Conservation (phyloP, 2,797 vertebrate species). For the Halcyon leucocephala region DNA sequence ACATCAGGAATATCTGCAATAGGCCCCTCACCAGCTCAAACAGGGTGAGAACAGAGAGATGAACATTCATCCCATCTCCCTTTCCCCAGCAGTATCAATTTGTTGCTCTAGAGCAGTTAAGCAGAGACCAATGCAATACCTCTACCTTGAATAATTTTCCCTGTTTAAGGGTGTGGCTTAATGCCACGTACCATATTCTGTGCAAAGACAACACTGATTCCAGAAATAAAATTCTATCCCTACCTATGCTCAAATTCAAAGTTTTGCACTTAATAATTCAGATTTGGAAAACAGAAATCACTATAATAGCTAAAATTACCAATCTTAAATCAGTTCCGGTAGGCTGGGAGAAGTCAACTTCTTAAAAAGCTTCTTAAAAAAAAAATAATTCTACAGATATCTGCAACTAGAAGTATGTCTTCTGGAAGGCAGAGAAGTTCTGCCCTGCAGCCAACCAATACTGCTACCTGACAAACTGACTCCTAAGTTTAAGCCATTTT, state of each 20-base stretch:
- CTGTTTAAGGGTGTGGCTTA: background rate
- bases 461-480: background rate
- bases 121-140: background rate
- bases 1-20: background rate
- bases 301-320: background rate
- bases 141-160: background rate
- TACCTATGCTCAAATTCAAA: background rate
- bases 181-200: background rate
- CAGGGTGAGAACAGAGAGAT: background rate
- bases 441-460: background rate
- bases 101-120: background rate
- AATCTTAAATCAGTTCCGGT: background rate
- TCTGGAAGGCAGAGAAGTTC: background rate
- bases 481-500: background rate
- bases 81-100: background rate
- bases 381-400: background rate
- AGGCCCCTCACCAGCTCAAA: background rate
- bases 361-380: background rate
- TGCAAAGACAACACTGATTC: background rate
- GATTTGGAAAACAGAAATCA: background rate
- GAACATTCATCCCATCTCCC: background rate
- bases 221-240: background rate
- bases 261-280: background rate
- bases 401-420: background rate
- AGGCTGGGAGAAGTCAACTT: background rate